Evolutionary conservation across 2,888 invertebrate species (phyloP).

Genomic region (Lottia scabra): DNA sequence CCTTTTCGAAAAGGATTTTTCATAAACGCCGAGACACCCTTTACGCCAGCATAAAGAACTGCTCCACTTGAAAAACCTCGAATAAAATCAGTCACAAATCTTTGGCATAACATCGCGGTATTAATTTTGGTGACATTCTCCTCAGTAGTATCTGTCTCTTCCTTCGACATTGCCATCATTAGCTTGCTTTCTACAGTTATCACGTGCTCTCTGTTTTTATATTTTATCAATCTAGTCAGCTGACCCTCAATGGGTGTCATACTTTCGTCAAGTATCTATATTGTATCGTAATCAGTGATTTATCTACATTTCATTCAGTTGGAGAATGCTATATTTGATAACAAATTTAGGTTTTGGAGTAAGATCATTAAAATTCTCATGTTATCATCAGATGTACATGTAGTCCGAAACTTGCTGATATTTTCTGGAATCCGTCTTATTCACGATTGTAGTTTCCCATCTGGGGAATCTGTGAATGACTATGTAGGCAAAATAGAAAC

Average conservation of each 20-base stretch:
- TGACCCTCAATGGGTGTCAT: background rate
- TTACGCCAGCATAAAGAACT: constrained; percentile 46
- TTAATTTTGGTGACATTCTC: background rate
- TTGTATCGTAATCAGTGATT: no score
- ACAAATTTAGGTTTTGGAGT: no score
- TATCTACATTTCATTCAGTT: no score
- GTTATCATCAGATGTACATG: no score
- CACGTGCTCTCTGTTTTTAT: background rate
- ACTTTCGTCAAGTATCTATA: no score
- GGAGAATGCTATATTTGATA: no score
- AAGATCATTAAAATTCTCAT: no score
- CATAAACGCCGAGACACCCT: constrained; percentile 45
- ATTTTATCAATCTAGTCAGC: constrained; percentile 1
- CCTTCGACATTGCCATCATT: background rate
- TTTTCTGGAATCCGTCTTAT: no score
- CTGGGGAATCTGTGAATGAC: no score
- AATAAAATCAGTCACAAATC: constrained; percentile 38
- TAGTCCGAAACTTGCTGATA: no score
- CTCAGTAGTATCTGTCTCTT: background rate
- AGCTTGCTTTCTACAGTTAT: background rate
- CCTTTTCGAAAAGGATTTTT: constrained; percentile 52
- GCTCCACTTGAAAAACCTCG: constrained; percentile 49
- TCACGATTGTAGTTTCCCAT: no score
- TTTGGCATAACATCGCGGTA: background rate
- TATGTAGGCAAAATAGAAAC: no score